phyloP scores from a whole-genome alignment of 2,113 vertebrate species.

The Corythornis madagascariensis region DNA sequence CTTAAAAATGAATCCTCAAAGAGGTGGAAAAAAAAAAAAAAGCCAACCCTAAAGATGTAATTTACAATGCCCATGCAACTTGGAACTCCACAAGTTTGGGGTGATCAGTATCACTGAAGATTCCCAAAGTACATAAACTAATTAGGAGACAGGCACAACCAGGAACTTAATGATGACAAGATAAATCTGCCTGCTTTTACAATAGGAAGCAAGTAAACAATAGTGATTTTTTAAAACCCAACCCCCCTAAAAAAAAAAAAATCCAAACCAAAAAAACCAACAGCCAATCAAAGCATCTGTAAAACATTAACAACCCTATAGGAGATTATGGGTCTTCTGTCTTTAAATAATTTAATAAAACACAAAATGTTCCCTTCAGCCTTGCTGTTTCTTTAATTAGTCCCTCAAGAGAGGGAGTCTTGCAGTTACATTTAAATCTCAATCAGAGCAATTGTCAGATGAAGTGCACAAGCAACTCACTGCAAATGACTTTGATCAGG shows the following conservation, averaged over 20 bases:
- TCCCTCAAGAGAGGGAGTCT: neutral
- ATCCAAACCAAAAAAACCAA: neutral
- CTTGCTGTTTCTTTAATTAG: neutral
- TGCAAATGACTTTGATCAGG: neutral
- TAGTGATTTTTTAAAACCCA: neutral
- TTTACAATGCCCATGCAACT: neutral
- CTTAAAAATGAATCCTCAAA: neutral
- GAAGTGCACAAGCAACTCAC: neutral
- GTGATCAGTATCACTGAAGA: neutral
- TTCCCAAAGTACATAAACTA: neutral
- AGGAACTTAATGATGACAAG: neutral
- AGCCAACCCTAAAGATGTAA: neutral
- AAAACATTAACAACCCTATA: neutral
- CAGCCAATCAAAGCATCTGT: neutral
- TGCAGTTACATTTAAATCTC: neutral
- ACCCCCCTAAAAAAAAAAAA: neutral
- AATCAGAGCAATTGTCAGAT: conserved; percentile 20
- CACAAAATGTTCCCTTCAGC: neutral
- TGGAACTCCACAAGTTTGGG: neutral
- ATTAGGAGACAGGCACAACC: neutral
- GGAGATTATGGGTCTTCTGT: neutral
- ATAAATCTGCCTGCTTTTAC: neutral
- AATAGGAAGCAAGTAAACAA: neutral
- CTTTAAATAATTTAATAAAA: neutral
- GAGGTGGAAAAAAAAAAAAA: neutral